Conservation (phyloP, 2,113 vertebrate genomes). For the Ailurus styani region DNA sequence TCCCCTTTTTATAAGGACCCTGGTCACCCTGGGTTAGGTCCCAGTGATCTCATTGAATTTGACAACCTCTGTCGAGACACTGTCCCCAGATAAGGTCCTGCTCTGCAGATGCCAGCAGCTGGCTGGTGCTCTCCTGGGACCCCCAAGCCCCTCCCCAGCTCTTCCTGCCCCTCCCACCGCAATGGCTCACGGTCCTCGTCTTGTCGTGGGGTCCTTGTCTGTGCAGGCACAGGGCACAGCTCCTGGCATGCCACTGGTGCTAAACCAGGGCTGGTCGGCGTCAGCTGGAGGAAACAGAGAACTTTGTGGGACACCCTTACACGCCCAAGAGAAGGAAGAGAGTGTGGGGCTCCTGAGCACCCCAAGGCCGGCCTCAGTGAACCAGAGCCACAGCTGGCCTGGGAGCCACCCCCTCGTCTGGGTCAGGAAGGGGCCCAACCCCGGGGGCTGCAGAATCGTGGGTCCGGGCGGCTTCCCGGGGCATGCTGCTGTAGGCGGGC, state of each 20-base stretch:
- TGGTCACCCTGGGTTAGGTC: neutral
- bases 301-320: no score
- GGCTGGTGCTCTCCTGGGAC: no score
- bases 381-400: rapidly evolving
- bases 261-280: neutral
- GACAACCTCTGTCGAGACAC: neutral
- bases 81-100: neutral
- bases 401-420: neutral
- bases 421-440: neutral
- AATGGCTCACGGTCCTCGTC: rapidly evolving
- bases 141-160: neutral
- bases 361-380: neutral
- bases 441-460: neutral
- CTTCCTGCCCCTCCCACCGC: neutral
- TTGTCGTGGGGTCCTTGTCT: rapidly evolving
- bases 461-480: neutral
- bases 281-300: neutral
- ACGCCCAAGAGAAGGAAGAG: neutral
- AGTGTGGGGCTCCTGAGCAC: neutral
- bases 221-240: no score
- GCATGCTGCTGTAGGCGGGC: no score
- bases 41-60: neutral
- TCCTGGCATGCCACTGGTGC: neutral
- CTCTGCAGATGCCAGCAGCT: neutral
- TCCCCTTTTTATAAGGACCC: neutral